Percentiles rank a stretch among this genome's conserved stretches.
Conservation (phyloP, 2,888 invertebrate genomes). For the Loripinus fragilis region DNA sequence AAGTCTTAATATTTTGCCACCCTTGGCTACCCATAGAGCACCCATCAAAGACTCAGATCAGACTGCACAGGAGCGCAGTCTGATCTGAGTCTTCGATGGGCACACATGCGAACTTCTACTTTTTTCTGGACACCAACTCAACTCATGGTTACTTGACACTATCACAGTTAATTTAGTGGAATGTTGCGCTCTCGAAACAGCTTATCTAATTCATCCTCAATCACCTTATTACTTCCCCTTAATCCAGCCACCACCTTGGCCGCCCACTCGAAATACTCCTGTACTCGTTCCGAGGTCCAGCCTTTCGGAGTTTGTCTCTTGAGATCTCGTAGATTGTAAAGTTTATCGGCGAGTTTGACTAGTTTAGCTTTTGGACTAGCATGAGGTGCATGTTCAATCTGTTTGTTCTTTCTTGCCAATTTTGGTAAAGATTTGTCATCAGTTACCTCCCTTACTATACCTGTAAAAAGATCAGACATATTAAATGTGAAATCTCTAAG, state of each 20-base stretch:
- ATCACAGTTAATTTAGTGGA: neutral
- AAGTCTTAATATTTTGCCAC: no score
- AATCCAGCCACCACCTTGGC: slow-evolving; percentile 88
- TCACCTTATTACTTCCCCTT: slow-evolving; percentile 86
- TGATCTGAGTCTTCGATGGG: no score
- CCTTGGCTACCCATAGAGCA: no score
- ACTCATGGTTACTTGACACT: no score
- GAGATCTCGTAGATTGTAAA: slow-evolving; percentile 91
- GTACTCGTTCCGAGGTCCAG: slow-evolving; percentile 87
- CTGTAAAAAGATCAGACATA: slow-evolving; percentile 62
- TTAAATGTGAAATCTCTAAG: no score
- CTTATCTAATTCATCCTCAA: slow-evolving; percentile 85
- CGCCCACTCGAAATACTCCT: slow-evolving; percentile 89
- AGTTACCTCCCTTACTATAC: slow-evolving; percentile 85
- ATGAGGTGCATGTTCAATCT: slow-evolving; percentile 87
- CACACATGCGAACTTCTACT: no score
- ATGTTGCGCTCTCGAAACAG: slow-evolving; percentile 71
- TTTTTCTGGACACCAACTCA: no score
- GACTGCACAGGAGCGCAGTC: no score
- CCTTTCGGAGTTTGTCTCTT: slow-evolving; percentile 85
- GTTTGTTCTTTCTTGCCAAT: slow-evolving; percentile 86
- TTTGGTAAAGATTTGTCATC: slow-evolving; percentile 90
- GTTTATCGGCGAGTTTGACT: slow-evolving; percentile 92
- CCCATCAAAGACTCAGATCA: no score
- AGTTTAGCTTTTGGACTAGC: slow-evolving; percentile 88